A percentile compares a stretch with the other conserved stretches of the same genome.
Evolutionary conservation across 1,140 invertebrate species (phyloP).

Genomic region (Kradibia gibbosae): DNA sequence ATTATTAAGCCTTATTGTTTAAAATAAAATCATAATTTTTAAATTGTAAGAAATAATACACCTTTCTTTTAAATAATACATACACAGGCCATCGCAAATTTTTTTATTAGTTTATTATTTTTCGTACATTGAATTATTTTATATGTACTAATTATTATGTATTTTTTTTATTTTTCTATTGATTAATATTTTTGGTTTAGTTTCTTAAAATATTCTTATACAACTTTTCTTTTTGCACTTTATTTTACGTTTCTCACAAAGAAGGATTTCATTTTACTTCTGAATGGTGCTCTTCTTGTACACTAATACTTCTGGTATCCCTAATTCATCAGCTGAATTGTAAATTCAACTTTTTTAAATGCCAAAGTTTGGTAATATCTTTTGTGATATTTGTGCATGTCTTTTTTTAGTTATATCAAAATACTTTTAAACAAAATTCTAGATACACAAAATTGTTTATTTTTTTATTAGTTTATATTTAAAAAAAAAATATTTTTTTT

Average conservation of each 20-base stretch:
- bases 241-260: background rate
- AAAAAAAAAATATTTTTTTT: too few species aligned
- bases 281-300: background rate
- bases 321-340: background rate
- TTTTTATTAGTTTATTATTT: background rate
- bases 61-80: too few species aligned
- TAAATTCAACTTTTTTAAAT: background rate
- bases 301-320: background rate
- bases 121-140: too few species aligned
- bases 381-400: background rate
- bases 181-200: constrained; percentile 10
- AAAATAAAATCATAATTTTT: too few species aligned
- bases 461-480: too few species aligned
- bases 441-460: too few species aligned
- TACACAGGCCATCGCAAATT: too few species aligned
- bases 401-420: too few species aligned
- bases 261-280: background rate
- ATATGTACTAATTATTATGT: background rate
- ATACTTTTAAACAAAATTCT: too few species aligned
- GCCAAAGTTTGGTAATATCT: background rate
- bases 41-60: too few species aligned
- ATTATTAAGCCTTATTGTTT: too few species aligned
- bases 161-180: background rate
- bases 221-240: background rate
- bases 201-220: background rate